Base-by-base conservation (phyloP, 2,113 vertebrate genomes). In the Riparia riparia region DNA sequence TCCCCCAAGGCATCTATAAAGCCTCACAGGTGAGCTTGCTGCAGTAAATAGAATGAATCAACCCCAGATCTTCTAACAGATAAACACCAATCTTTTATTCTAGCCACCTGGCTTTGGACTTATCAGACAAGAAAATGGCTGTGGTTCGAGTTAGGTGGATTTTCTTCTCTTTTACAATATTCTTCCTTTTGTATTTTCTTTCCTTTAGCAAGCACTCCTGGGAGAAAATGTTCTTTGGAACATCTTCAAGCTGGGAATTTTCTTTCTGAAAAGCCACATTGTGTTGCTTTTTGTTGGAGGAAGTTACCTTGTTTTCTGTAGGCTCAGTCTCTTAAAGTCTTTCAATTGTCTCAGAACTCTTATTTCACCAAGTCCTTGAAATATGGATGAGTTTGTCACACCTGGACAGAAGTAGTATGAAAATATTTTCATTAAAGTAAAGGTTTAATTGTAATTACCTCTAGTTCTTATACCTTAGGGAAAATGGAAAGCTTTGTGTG, bases 11-110 rank as follows among this genome's bases (percentile, higher is more conserved):
- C 97, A 90, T 95, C 97, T 96, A 93, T 98, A 98, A 98, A 98
- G 89, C 96, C 96, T 97, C 97, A 96, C 98, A 98, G 98, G 98
- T 98, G 97, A 98, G 97, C 95, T 97, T 94, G 85, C 95, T 95
- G 81, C 71, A 96, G 53, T 98, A 98, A 98, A 98, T 97, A 98
- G 97, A 97, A 97, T 96, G 97, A 97, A 98, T 98, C 97, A 95
- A 96, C 92, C 90, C 95, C 95, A 86, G 96, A 98, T 98, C 97
- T 98, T 97, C 97, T 95, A 97, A 82, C 77, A 96, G 97, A 98
- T 97, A 98, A 98, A 97, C 97, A 96, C 94, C 88, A 91, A 98
- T 98, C 97, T 97, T 98, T 97, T 96, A 97, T 97, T 98, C 96
- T 86, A 96, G 84, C 95, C 97, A 97, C 92, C 97, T 97, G 96